Evolutionary conservation across 2,888 invertebrate species (phyloP).

Genomic region (Steromphala cineraria): DNA sequence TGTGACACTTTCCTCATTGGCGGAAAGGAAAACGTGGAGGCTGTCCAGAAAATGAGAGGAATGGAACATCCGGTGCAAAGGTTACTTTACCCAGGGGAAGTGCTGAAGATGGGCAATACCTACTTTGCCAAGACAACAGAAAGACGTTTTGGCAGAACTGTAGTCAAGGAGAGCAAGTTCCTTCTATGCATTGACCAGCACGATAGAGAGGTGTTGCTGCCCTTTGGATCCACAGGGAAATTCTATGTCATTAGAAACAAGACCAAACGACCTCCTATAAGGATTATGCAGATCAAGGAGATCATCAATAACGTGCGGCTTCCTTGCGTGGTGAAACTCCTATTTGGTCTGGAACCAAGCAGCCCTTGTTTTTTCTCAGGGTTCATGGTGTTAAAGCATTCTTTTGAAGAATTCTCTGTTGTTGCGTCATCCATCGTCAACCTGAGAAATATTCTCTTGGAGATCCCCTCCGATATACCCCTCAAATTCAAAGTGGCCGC

Average conservation of each 20-base stretch:
- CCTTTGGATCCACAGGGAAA: slow-evolving; percentile 53
- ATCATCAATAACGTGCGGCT: slow-evolving; percentile 50
- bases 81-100: slow-evolving; percentile 56
- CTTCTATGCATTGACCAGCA: slow-evolving; percentile 58
- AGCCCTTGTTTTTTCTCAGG: slow-evolving; percentile 66
- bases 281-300: slow-evolving; percentile 59
- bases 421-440: slow-evolving; percentile 62
- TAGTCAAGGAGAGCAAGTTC: slow-evolving; percentile 32
- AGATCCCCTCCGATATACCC: slow-evolving; percentile 53
- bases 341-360: slow-evolving; percentile 61
- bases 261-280: slow-evolving; percentile 38
- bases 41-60: slow-evolving; percentile 23
- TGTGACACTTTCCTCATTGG: slow-evolving; percentile 60
- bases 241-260: slow-evolving; percentile 56
- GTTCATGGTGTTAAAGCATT: slow-evolving; percentile 54
- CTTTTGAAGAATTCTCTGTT: slow-evolving; percentile 55
- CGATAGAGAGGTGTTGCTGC: slow-evolving; percentile 58
- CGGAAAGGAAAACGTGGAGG: slow-evolving; percentile 50
- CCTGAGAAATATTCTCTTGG: slow-evolving; percentile 60
- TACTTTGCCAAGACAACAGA: slow-evolving; percentile 48
- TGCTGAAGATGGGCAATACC: slow-evolving; percentile 53
- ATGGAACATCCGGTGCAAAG: slow-evolving; percentile 20
- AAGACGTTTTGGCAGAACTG: not conserved
- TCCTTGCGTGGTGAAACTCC: slow-evolving; percentile 60
- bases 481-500: slow-evolving; percentile 55